Base-by-base conservation (phyloP, 2,113 vertebrate genomes). In the Thunnus thynnus region DNA sequence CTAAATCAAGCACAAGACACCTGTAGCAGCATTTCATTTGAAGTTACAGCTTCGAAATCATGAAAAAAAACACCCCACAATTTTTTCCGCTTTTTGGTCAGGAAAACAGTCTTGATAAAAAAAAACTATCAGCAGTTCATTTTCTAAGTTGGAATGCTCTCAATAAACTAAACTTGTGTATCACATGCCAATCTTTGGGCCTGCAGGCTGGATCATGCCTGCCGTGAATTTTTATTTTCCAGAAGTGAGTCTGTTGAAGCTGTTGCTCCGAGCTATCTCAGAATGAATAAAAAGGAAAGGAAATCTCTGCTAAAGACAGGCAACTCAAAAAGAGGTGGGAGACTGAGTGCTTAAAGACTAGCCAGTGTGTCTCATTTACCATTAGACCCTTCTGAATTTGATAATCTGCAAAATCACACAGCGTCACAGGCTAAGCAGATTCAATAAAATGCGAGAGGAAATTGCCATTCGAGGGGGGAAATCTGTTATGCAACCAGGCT, bases 351-450 rank as follows among this genome's bases (percentile, higher is more conserved):
- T 82, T 80, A 66, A 85, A 84, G 17, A 69, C 25, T n/a, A 51
- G 57, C 67, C 48, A 17, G 36, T 63, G 48, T 2, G 41, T 70
- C 56, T 80, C 73, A 67, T 82, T 76, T 68, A 32, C 46, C 20
- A 46, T 80, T 50, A 75, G 50, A 48, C 52, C 46, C 55, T 51
- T 63, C n/a, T 77, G 63, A 71, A 74, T 83, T 72, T 75, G 61
- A 68, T n/a, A 48, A 82, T 69, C 48, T 71, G 74, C 51, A 75
- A 79, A 75, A 62, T 75, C 32, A 69, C 74, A 32, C 74, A 30
- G 51, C n/a, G 25, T 60, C 1, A n/a, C 5, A 2, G 54, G 48
- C 71, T 4, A 25, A 73, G 80, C 82, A 78, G 66, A 83, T 56
- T 73, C 70, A 47, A 6, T 27, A 55, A 60, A 27, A 71, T 41